phyloP scores from a whole-genome alignment of 2,888 invertebrate genomes.

The Cistogaster globosa region DNA sequence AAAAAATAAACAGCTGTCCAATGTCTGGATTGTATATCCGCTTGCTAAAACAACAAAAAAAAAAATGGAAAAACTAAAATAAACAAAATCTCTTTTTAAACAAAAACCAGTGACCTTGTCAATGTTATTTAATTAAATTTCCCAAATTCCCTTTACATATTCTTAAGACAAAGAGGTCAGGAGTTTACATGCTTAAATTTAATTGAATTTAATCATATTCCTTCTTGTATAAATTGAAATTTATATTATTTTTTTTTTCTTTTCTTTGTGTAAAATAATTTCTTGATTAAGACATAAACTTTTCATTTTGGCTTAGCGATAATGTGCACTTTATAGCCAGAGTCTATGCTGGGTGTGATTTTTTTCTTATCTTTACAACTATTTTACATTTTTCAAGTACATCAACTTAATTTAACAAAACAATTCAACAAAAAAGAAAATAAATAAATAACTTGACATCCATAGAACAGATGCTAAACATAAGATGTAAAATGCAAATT shows the following conservation, averaged over 20 bases:
- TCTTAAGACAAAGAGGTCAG: constrained; percentile 25
- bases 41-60: constrained; percentile 1
- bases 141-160: not conserved
- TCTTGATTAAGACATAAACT: constrained; percentile 45
- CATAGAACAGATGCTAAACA: constrained; percentile 41
- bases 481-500: constrained; percentile 2
- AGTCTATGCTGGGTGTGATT: constrained; percentile 1
- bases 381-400: constrained; percentile 69
- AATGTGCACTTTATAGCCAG: not conserved
- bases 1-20: constrained; percentile 33
- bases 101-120: constrained; percentile 41
- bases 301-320: not conserved
- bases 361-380: constrained; percentile 52
- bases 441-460: constrained; percentile 44
- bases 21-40: constrained; percentile 16
- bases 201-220: constrained; percentile 33
- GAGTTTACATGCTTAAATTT: constrained; percentile 38
- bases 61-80: not conserved
- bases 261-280: constrained; percentile 16
- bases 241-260: not conserved
- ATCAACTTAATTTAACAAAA: constrained; percentile 69
- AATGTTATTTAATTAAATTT: constrained; percentile 18
- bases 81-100: not conserved
- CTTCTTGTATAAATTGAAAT: constrained; percentile 10
- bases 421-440: constrained; percentile 50